phyloP scores from a whole-genome alignment of 2,113 vertebrate genomes.

The Malurus cyaneus region DNA sequence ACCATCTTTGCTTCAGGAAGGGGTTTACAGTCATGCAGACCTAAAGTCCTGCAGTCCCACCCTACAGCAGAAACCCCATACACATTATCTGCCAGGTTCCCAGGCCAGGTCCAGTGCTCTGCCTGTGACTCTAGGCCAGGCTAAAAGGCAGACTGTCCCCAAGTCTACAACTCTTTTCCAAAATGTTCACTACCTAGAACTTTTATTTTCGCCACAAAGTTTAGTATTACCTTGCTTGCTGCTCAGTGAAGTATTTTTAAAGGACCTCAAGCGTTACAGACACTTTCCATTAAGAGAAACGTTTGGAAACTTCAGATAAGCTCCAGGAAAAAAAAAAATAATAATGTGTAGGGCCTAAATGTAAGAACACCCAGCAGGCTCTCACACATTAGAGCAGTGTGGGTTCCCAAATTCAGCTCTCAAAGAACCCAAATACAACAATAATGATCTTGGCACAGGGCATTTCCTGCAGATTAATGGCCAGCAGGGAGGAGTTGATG shows the following conservation, averaged over 20 bases:
- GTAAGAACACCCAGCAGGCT: conserved; percentile 45
- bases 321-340: not conserved
- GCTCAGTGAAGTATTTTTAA: conserved; percentile 10
- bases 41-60: not conserved
- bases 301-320: conserved; percentile 37
- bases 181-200: not conserved
- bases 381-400: conserved; percentile 32
- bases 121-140: not conserved
- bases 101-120: not conserved
- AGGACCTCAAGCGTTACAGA: not conserved
- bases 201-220: not conserved
- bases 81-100: not conserved
- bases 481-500: conserved; percentile 52
- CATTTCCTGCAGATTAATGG: conserved; percentile 66
- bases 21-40: not conserved
- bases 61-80: not conserved
- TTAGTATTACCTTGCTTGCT: not conserved
- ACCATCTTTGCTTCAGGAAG: not conserved
- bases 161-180: not conserved
- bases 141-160: not conserved
- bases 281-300: conserved; percentile 26
- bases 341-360: not conserved
- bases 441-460: conserved; percentile 55
- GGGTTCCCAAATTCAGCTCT: conserved; percentile 43
- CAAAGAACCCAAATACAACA: conserved; percentile 57